Percentiles rank a stretch among this genome's conserved stretches.
Evolutionary conservation across 2,797 vertebrate species (phyloP).

Genomic region (Ctenosaura bakeri): DNA sequence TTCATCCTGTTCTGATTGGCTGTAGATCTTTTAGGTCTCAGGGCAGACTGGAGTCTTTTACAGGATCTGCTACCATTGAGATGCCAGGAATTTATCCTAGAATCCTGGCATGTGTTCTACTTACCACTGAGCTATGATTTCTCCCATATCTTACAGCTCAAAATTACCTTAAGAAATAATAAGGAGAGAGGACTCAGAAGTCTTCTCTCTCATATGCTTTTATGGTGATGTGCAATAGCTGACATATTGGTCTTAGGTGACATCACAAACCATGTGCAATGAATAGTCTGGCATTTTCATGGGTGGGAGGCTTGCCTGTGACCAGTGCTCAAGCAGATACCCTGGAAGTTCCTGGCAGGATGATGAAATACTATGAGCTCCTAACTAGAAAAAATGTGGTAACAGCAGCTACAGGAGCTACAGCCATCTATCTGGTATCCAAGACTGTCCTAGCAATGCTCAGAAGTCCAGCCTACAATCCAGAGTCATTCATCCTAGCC

Average conservation of each 20-base stretch:
- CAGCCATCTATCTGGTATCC: slow-evolving; percentile 72
- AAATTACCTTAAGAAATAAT: not conserved
- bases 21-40: not conserved
- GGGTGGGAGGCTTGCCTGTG: not conserved
- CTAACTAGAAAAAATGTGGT: slow-evolving; percentile 58
- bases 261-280: slow-evolving; percentile 28
- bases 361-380: slow-evolving; percentile 54
- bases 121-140: not conserved
- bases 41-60: not conserved
- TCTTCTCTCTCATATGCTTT: not conserved
- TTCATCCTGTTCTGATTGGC: not conserved
- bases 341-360: slow-evolving; percentile 18
- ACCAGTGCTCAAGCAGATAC: slow-evolving; percentile 5
- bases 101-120: not conserved
- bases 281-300: not conserved
- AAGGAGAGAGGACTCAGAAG: not conserved
- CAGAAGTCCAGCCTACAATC: slow-evolving; percentile 43
- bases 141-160: not conserved
- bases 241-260: slow-evolving; percentile 28
- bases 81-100: not conserved
- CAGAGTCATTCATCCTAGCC: slow-evolving; percentile 57
- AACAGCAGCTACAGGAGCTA: slow-evolving; percentile 55
- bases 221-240: slow-evolving; percentile 18
- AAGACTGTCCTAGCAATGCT: slow-evolving; percentile 66
- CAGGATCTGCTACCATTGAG: not conserved